Percentiles rank a stretch among this genome's conserved stretches.
phyloP scores from a whole-genome alignment of 2,888 invertebrate species.

The Caprella mutica region DNA sequence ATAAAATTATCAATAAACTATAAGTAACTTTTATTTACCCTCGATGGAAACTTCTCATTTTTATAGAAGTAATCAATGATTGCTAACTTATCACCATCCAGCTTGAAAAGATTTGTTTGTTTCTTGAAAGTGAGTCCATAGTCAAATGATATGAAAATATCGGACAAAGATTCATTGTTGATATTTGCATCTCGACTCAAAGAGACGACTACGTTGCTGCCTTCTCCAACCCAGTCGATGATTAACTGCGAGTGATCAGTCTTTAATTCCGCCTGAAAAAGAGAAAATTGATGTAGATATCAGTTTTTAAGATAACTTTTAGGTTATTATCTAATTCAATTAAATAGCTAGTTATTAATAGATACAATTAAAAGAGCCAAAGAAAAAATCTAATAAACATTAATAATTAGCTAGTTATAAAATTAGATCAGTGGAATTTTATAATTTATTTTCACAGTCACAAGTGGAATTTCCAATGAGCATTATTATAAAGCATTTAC shows the following conservation, averaged over 20 bases:
- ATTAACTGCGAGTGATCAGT: slow-evolving; percentile 79
- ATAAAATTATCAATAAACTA: too few species aligned
- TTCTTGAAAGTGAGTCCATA: slow-evolving; percentile 70
- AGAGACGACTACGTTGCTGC: slow-evolving; percentile 74
- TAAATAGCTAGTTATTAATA: too few species aligned
- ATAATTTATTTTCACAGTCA: too few species aligned
- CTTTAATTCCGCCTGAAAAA: slow-evolving; percentile 58
- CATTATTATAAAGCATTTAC: too few species aligned
- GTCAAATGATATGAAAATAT: slow-evolving; percentile 73
- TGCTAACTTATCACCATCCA: slow-evolving; percentile 51
- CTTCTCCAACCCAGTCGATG: slow-evolving; percentile 85
- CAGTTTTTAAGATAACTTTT: too few species aligned
- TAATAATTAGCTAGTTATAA: too few species aligned
- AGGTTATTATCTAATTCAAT: too few species aligned
- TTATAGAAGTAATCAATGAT: slow-evolving; percentile 72
- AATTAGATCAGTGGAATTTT: too few species aligned
- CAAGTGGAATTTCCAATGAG: too few species aligned
- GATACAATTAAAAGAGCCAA: too few species aligned
- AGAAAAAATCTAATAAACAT: too few species aligned
- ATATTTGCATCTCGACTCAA: slow-evolving; percentile 29
- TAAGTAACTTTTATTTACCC: too few species aligned
- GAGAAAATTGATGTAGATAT: neutral
- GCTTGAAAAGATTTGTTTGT: slow-evolving; percentile 55
- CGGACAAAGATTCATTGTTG: slow-evolving; percentile 47
- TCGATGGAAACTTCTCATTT: slow-evolving; percentile 64